Base-by-base conservation (phyloP, 2,888 invertebrate species). In the Hoplodrina blanda region DNA sequence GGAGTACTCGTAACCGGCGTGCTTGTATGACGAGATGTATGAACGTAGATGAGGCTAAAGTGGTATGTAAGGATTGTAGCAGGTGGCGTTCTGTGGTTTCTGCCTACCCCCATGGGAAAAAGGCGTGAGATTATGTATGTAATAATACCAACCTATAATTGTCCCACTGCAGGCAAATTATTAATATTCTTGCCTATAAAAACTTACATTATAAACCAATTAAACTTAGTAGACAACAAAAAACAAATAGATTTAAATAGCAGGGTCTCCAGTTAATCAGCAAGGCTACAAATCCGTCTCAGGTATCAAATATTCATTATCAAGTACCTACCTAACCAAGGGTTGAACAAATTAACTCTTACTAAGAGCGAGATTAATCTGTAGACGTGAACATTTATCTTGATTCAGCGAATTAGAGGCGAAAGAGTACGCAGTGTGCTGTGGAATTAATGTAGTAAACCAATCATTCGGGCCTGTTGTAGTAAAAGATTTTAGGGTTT, bases 231-330 rank as follows among this genome's bases (percentile, higher is more conserved):
- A 25, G n/a, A n/a, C n/a, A n/a, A n/a, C n/a, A n/a, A n/a, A n/a
- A n/a, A n/a, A 44, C 2, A 44, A 44, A 44, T 44, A 13, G 15
- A 44, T 15, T 15, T 44, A 44, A 1, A 44, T 56, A 17, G 46
- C 19, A 56, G 66, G 66, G 57, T 62, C 54, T n/a, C 33, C 44
- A 64, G 6, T 30, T 59, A 76, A 78, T 81, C 50, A 76, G 69
- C 7, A 6, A 52, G 13, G 30, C 56, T 41, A 52, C 74, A 65
- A 70, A 76, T 74, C 67, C 62, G 54, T 52, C 55, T 69, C 44
- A 49, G 49, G 50, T 62, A 81, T 84, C 68, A 84, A 84, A 80
- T 70, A 82, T 84, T 81, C 62, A 82, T 64, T 62, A 74, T 64
- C 50, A 68, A 62, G 55, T 65, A 15, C 44, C 13, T 44, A 44